phyloP scores from a whole-genome alignment of 2,113 vertebrate genomes.

The Erpornis zantholeuca region DNA sequence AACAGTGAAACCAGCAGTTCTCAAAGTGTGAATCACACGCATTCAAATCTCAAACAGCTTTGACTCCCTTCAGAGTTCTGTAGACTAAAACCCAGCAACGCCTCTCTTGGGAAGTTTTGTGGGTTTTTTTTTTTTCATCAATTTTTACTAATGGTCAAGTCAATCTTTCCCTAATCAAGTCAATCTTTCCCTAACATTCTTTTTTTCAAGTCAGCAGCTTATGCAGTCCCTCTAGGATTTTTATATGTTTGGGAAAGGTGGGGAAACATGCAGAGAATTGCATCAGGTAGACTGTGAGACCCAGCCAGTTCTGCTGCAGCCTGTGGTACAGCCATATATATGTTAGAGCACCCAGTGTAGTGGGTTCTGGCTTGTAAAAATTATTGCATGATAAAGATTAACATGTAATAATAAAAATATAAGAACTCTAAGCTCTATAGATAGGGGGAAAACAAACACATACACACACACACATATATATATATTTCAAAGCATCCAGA shows the following conservation, averaged over 20 bases:
- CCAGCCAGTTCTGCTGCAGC: background rate
- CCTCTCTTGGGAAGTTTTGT: background rate
- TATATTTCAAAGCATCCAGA: background rate
- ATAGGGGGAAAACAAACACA: background rate
- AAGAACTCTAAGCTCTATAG: background rate
- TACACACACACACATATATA: fast-evolving
- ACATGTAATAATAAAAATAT: background rate
- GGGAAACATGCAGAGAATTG: background rate
- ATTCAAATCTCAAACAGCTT: slow-evolving; percentile 4
- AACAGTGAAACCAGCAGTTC: background rate
- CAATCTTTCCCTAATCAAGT: background rate
- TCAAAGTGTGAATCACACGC: slow-evolving; percentile 14
- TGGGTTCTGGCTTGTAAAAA: background rate
- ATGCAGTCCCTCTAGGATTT: background rate
- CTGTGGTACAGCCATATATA: fast-evolving
- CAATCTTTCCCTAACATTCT: background rate
- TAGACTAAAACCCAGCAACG: background rate
- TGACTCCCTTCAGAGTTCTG: background rate
- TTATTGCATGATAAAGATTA: background rate
- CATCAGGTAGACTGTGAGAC: background rate
- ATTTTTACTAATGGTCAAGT: background rate
- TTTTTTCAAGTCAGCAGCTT: background rate
- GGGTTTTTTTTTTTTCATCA: background rate
- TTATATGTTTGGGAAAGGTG: background rate
- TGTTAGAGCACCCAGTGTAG: background rate